Evolutionary conservation across 2,113 vertebrate genomes (phyloP).

Genomic region (Notothenia coriiceps): DNA sequence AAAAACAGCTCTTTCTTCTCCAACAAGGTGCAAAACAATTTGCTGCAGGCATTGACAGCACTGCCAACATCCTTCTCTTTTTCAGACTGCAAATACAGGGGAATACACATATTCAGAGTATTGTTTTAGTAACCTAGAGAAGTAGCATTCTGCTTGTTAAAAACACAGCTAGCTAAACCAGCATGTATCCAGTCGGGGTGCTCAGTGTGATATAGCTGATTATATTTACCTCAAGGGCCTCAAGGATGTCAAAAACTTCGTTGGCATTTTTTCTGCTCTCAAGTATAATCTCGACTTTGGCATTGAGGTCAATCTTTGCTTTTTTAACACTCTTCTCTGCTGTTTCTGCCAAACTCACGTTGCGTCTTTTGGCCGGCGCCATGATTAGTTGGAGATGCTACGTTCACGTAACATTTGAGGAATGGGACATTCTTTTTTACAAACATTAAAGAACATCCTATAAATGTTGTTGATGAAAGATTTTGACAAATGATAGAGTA

Average conservation of each 20-base stretch:
- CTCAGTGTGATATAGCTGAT: no score
- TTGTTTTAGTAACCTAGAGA: neutral
- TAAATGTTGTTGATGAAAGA: neutral
- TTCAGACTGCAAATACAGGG: conserved; percentile 80
- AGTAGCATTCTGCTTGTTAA: neutral
- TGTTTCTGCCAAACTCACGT: conserved; percentile 70
- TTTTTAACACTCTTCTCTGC: conserved; percentile 35
- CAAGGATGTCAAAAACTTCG: conserved; percentile 90
- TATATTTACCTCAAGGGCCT: conserved; percentile 77
- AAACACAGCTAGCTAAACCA: conserved; percentile 4
- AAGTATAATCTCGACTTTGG: conserved; percentile 79
- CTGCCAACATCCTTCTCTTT: conserved; percentile 78
- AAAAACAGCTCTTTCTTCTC: conserved; percentile 86
- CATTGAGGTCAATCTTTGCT: conserved; percentile 62
- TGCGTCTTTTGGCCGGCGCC: conserved; percentile 80
- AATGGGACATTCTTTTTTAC: neutral
- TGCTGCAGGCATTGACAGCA: conserved; percentile 82
- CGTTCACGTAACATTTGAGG: neutral
- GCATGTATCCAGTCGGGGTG: neutral
- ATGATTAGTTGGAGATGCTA: conserved; percentile 60
- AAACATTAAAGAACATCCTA: neutral
- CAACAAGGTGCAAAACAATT: conserved; percentile 88
- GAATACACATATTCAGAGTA: neutral
- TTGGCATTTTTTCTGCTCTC: conserved; percentile 86
- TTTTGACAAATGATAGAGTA: no score